Base-by-base conservation (phyloP, 2,888 invertebrate species). In the Aphidoletes aphidimyza region DNA sequence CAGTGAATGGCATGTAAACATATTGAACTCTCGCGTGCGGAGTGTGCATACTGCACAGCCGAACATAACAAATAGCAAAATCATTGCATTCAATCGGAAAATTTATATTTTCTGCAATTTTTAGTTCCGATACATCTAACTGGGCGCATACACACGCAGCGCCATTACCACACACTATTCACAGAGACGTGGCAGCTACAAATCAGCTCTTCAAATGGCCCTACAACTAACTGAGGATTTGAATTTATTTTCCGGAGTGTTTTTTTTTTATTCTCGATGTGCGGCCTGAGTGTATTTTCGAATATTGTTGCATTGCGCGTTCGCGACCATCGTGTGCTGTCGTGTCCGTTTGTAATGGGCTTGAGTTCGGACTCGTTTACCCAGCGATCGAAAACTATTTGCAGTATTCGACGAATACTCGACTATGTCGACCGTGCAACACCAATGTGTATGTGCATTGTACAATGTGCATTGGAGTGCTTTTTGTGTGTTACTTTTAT, bases 61-160 rank as follows among this genome's bases (percentile, higher is more conserved):
- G 30, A 69, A 34, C 69, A 69, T 69, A 69, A 69, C 30, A 69
- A 69, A 69, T 69, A 30, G 69, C 69, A 69, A 69, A 69, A 69
- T 69, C 69, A 30, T 69, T 69, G 69, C 69, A 69, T 69, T 69
- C 69, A 69, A 69, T 69, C 34, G 69, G 69, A 69, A 69, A 69
- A 69, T 69, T 69, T 69, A 69, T 69, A 69, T 69, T 69, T n/a
- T 69, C 69, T 69, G 34, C 69, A 69, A 69, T 69, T 69, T 69
- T 69, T 69, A 69, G 69, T 69, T 54, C 30, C 69, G 30, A 69
- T 69, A 54, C 54, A 54, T 22, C 19, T n/a, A 34, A n/a, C n/a
- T n/a, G 9, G 30, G 69, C 69, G 30, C 26, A 69, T 11, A 30
- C 17, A 69, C 69, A 30, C 42, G n/a, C 42, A 42, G 42, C n/a